Evolutionary conservation across 2,888 invertebrate genomes (phyloP), one percentile per base, ranked within the genome.

Genomic region (Drosophila ustulata): DNA sequence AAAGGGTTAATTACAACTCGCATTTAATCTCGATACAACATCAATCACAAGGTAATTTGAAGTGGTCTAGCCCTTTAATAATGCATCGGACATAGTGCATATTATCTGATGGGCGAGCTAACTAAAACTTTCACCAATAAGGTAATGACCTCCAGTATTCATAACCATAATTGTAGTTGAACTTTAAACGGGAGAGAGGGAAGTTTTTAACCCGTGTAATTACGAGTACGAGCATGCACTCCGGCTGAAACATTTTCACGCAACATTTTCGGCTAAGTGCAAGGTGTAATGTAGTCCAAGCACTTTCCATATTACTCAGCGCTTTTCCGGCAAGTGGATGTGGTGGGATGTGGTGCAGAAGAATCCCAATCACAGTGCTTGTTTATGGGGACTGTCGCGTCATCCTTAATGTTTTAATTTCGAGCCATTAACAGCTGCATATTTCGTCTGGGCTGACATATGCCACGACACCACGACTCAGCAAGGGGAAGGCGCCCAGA

Each of bases 381-480:
- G 67, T 64, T 68, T 67, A 52, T 58, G 61, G 61, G 39, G 50
- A 55, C 47, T 59, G 76, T 68, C 66, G 82, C 67, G 62, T 62
- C 66, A 68, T 63, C 75, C 82, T 84, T 82, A 82, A 84, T 84
- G 83, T 87, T 84, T 84, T 87, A 84, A 84, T 84, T 87, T 82
- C 63, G 70, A 70, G 80, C 87, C 87, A 84, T 84, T 84, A 84
- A 84, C 87, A 84, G 87, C 85, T 84, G 83, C 87, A 84, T 82
- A 80, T 82, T 82, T 66, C 71, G 76, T 67, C 64, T 28, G 45
- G 56, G 50, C 82, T 58, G 84, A 69, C 84, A 82, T 81, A 81
- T 81, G 81, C 71, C 77, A 53, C 28, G 30, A 30, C 70, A 55
- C 52, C 37, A 57, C 51, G 13, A 18, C 25, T 8, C 3, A n/a